Conservation (phyloP, 2,113 vertebrate species). For the Antigone vipio region DNA sequence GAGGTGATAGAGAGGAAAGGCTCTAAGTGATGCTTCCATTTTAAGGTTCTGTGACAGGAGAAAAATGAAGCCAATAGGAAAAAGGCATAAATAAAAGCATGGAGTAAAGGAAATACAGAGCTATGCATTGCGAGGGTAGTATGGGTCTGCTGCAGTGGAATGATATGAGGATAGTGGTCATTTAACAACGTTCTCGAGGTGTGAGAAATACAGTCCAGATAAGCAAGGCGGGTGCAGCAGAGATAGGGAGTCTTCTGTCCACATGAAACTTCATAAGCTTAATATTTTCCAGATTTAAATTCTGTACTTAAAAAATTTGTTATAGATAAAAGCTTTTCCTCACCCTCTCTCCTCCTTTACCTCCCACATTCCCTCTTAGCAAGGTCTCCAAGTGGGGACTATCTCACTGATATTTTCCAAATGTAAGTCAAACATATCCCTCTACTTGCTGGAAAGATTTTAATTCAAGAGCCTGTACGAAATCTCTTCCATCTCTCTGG, state of each 20-base stretch:
- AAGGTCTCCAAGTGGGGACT: background rate
- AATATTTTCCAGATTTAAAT: conserved; percentile 29
- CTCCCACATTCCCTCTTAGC: background rate
- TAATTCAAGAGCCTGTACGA: background rate
- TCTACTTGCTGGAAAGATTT: background rate
- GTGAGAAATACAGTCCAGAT: background rate
- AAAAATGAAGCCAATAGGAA: background rate
- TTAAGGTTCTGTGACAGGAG: background rate
- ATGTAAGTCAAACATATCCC: background rate
- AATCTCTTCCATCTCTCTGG: background rate
- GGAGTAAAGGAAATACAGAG: background rate
- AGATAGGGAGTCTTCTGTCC: background rate
- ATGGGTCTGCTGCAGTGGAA: background rate
- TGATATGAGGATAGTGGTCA: background rate
- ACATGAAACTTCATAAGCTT: background rate
- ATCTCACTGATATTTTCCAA: background rate
- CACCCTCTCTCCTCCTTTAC: background rate
- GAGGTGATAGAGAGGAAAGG: background rate
- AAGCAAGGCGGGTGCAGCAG: background rate
- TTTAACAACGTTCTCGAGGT: background rate
- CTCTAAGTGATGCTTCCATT: background rate
- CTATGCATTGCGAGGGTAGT: accelerated
- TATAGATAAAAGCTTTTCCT: conserved; percentile 32
- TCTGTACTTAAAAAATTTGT: background rate
- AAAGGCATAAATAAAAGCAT: background rate